These are phyloP conservation scores for Amphimallon solstitiale DNA, from an alignment of 2,888 invertebrate genomes.

Conservation along the genomic window DNA sequence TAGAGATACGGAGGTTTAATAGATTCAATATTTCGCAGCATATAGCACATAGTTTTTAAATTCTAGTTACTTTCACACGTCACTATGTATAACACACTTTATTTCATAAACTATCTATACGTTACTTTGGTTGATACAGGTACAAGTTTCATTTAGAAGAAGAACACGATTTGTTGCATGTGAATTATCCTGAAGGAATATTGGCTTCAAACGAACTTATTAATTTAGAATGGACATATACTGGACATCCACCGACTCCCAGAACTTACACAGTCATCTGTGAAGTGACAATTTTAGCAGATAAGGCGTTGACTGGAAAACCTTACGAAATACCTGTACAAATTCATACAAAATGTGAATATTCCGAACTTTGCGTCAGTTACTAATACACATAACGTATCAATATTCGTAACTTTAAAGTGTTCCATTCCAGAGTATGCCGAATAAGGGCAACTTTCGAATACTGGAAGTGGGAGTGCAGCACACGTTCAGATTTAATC, in stretches of 20 bases:
- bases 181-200: slow-evolving; percentile 25
- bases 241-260: slow-evolving; percentile 33
- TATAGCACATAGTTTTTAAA: too few relatives aligned
- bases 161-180: slow-evolving; percentile 2
- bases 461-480: slow-evolving; percentile 51
- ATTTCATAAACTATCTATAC: slow-evolving; percentile 23
- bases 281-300: slow-evolving; percentile 32
- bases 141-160: slow-evolving; percentile 16
- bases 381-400: neutral
- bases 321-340: slow-evolving; percentile 37
- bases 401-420: neutral
- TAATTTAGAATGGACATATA: slow-evolving; percentile 27
- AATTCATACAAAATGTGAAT: slow-evolving; percentile 39
- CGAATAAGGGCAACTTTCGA: slow-evolving; percentile 57
- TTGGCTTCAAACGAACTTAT: slow-evolving; percentile 26
- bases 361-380: slow-evolving; percentile 48
- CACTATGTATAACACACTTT: slow-evolving; percentile 44
- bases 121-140: slow-evolving; percentile 39
- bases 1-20: too few relatives aligned
- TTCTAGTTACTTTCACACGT: too few relatives aligned
- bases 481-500: slow-evolving; percentile 54
- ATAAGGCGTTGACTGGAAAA: slow-evolving; percentile 24
- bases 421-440: slow-evolving; percentile 56
- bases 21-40: too few relatives aligned
- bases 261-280: slow-evolving; percentile 33